These are phyloP conservation scores for Drosophila bifasciata DNA, from an alignment of 1,140 invertebrate genomes.

Conservation along the genomic window DNA sequence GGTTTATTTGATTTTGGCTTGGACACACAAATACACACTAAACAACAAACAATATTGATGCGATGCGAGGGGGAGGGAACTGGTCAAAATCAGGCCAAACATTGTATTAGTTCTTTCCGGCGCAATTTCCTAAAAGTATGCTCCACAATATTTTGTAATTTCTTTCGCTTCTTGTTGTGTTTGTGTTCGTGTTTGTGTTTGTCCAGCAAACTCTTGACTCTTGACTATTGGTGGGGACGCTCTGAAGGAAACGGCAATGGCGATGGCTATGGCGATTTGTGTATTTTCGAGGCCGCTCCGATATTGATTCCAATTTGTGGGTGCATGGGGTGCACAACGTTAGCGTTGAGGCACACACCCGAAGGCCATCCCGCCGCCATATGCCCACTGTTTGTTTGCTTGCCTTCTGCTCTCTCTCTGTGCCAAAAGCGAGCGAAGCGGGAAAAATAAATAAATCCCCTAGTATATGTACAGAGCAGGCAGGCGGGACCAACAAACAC, in stretches of 20 bases:
- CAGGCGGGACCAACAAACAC: constrained; percentile 26
- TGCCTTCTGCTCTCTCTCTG: constrained; percentile 40
- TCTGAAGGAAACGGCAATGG: neutral
- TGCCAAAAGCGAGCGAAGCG: constrained; percentile 36
- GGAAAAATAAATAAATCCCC: constrained; percentile 60
- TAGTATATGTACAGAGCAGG: constrained; percentile 10
- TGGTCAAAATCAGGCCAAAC: constrained; percentile 20
- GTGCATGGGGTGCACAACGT: no score
- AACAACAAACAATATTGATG: constrained; percentile 21
- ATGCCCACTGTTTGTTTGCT: constrained; percentile 67
- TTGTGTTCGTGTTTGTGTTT: constrained; percentile 25
- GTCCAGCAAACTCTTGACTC: constrained; percentile 8
- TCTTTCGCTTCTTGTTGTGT: constrained; percentile 19
- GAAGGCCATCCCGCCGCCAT: constrained; percentile 53
- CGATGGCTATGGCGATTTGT: constrained; percentile 16
- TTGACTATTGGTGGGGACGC: neutral
- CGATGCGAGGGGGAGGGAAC: constrained; percentile 5
- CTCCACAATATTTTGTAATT: constrained; percentile 58
- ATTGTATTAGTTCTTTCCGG: constrained; percentile 38
- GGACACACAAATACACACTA: neutral
- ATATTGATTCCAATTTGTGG: constrained; percentile 50
- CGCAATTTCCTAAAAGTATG: constrained; percentile 59
- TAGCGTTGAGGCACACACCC: neutral
- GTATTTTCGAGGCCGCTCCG: constrained; percentile 41
- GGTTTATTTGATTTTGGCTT: constrained; percentile 25